Percentiles rank a stretch among this genome's conserved stretches.
These are phyloP conservation scores for Homalodisca vitripennis DNA, from an alignment of 1,140 invertebrate species.

Conservation along the genomic window DNA sequence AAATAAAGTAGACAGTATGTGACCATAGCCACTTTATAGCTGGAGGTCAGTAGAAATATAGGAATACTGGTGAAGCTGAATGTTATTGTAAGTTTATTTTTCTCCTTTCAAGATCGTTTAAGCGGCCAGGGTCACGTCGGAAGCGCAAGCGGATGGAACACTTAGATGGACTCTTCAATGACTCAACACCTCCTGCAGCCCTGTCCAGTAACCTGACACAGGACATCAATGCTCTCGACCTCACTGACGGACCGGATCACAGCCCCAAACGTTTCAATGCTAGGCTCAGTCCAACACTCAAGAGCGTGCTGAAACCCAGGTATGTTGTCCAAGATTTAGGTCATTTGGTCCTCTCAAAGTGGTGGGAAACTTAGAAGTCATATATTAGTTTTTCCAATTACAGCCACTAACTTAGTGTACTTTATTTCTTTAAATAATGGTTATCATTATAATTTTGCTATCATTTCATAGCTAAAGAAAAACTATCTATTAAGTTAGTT, in stretches of 20 bases:
- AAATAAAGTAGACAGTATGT: too few relatives aligned
- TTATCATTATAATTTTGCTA: too few relatives aligned
- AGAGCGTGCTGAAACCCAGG: slow-evolving; percentile 15
- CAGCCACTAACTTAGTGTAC: too few relatives aligned
- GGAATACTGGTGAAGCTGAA: background rate
- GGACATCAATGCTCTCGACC: slow-evolving; percentile 2
- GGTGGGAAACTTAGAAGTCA: too few relatives aligned
- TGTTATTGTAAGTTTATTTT: background rate
- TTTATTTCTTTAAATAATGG: too few relatives aligned
- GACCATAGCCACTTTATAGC: too few relatives aligned
- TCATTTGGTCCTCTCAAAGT: too few relatives aligned
- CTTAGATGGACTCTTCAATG: background rate
- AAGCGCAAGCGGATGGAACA: slow-evolving; percentile 47
- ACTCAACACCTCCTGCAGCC: background rate
- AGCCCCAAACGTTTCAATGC: slow-evolving; percentile 7
- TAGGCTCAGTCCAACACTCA: background rate
- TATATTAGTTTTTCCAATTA: too few relatives aligned
- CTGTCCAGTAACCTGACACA: background rate
- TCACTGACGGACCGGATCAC: background rate
- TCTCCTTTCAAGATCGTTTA: slow-evolving; percentile 34
- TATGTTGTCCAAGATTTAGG: too few relatives aligned
- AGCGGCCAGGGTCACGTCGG: slow-evolving; percentile 30
- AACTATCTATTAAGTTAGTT: too few relatives aligned
- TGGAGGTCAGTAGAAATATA: too few relatives aligned
- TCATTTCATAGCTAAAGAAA: too few relatives aligned